A percentile compares a stretch with the other conserved stretches of the same genome.
Conservation (phyloP, 2,113 vertebrate genomes). For the Rutilus rutilus region DNA sequence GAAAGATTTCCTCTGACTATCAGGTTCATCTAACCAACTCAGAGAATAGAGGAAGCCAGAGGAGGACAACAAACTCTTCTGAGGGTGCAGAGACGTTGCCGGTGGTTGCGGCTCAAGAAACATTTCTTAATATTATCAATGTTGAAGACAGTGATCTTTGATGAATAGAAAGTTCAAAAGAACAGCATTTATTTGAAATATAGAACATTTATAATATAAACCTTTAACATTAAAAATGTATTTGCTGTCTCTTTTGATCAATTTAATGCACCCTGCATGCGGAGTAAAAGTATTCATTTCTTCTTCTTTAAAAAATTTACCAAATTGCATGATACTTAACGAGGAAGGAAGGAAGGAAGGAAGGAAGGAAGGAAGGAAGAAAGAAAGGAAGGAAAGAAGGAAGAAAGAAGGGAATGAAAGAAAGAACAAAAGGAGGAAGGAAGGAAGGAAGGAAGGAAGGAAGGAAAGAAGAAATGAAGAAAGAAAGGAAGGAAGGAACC, state of each 20-base stretch:
- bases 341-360: no score
- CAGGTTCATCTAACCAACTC: slow-evolving; percentile 28
- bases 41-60: neutral
- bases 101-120: neutral
- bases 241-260: neutral
- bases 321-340: no score
- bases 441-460: no score
- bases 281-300: no score
- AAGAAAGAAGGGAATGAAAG: accelerated
- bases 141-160: neutral
- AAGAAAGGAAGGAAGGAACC: no score
- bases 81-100: neutral
- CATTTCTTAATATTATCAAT: neutral
- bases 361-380: no score
- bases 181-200: neutral
- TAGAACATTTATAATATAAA: no score
- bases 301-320: no score
- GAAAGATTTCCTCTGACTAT: slow-evolving; percentile 48
- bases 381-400: accelerated
- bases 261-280: neutral
- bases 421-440: no score
- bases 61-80: neutral
- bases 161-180: neutral
- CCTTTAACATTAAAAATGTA: neutral
- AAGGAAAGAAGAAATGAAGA: accelerated